Base-by-base conservation (phyloP, 2,888 invertebrate genomes). In the Coelopa pilipes region DNA sequence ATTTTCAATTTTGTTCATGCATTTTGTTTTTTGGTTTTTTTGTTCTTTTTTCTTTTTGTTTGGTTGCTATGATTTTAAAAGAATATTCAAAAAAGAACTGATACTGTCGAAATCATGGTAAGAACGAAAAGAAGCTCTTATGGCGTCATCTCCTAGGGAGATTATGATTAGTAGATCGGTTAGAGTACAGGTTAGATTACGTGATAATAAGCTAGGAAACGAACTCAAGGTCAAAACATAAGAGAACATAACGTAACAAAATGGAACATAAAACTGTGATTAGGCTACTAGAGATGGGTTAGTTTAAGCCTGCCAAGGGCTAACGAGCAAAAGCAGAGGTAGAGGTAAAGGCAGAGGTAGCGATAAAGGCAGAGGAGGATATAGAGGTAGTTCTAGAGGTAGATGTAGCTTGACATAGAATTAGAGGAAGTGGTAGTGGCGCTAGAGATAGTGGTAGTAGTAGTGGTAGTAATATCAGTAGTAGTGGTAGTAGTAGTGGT, bases 1-100 rank as follows among this genome's bases (percentile, higher is more conserved):
- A 73, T 74, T 76, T 72, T 67, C 63, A 75, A 75, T 76, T 78
- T 76, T 75, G 70, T 77, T 75, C 73, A 76, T 76, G 76, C 75
- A 74, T 75, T 76, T 75, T 69, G 55, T 74, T 74, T 63, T 70
- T 72, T 75, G 68, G 72, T 72, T 74, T 74, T 63, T 70, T 72
- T 75, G 68, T 74, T 72, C 68, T 75, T 47, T 65, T 65, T n/a
- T 55, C 45, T 34, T 34, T 34, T 34, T 34, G 34, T 34, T 57
- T 69, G 45, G 57, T 55, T n/a, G 69, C 57, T 13, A 55, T n/a
- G 53, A 46, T 34, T 19, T 50, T 68, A 19, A 21, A 60, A 70
- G 21, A 10, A 50, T 49, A 62, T 53, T 57, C 15, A 59, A 59
- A 60, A 70, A 49, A 55, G 13, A 50, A 70, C 12, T 45, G 19